Conservation (phyloP, 53 echinoderm and acorn worm species). For the Actinopyga echinites region DNA sequence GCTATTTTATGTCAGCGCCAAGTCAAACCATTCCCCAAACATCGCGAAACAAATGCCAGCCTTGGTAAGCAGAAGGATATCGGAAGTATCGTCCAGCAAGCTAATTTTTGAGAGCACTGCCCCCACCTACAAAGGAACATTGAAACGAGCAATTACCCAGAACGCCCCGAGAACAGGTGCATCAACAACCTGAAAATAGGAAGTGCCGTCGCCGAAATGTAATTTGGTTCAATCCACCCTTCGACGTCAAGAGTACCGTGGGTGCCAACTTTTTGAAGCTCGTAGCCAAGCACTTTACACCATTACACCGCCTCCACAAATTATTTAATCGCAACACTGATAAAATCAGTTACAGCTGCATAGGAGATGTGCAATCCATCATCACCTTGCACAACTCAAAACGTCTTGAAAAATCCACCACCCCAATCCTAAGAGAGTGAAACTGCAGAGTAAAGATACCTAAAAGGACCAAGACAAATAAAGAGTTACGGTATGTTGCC, state of each 20-base stretch:
- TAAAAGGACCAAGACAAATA: no score
- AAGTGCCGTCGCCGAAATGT: background rate
- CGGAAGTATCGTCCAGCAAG: background rate
- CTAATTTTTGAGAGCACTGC: background rate
- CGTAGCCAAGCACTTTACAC: no score
- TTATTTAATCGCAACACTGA: constrained; percentile 22
- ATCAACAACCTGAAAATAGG: background rate
- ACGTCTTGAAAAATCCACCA: background rate
- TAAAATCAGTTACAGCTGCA: constrained; percentile 40
- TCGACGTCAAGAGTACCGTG: background rate
- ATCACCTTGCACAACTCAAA: constrained; percentile 21
- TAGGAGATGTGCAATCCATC: constrained; percentile 6
- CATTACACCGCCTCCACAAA: no score
- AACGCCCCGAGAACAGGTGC: no score
- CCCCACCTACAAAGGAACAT: background rate
- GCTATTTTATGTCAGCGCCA: no score
- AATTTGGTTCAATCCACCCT: background rate
- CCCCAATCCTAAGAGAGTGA: background rate
- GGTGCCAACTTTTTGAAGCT: background rate
- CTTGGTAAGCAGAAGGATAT: no score
- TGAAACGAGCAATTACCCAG: no score
- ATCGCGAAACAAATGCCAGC: no score
- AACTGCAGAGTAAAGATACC: background rate
- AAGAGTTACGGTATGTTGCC: no score
- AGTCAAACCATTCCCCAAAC: no score